Base-by-base conservation (phyloP, 2,888 invertebrate genomes). In the Lottia scabra region DNA sequence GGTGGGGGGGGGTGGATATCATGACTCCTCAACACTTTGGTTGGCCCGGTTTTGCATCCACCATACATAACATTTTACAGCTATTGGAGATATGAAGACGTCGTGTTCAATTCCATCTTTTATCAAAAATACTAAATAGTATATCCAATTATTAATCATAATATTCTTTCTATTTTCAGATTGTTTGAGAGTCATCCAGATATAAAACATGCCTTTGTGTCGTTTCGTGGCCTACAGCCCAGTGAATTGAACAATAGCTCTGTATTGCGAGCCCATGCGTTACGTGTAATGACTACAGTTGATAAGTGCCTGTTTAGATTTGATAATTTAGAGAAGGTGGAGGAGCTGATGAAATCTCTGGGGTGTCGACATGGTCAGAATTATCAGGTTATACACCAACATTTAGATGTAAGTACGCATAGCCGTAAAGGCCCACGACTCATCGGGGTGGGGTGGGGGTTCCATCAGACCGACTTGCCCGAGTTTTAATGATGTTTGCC, bases 151-250 rank as follows among this genome's bases (percentile, higher is more conserved):
- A n/a, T 10, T 38, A 38, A 38, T 38, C 1, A 1, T 38, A 38
- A 38, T 10, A 38, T 38, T 38, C 1, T 38, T 38, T 38, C 1
- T 38, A 38, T 38, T 68, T 86, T 16, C 86, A 91, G 92, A 74
- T 83, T 91, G 76, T 92, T 92, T 76, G 91, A 92, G 81, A 91
- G 91, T 0, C 91, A 91, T 77, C 92, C 92, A 2, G 91, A 91
- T 77, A 91, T 91, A 12, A 90, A 91, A 79, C 90, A 91, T 73
- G 89, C 89, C 8, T 92, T 91, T 80, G 87, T 91, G 87, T 90
- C 91, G 4, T 91, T 91, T 84, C 89, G 87, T 56, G 90, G 90
- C 1, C 86, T 91, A 26, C 85, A 88, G 30, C 81, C 87, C 30
- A 90, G 90, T 56, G 90, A 91, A 74, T 83, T 91, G 72, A 88